Evolutionary conservation across 2,797 vertebrate genomes (phyloP).

Genomic region (Triplophysa bombifrons): DNA sequence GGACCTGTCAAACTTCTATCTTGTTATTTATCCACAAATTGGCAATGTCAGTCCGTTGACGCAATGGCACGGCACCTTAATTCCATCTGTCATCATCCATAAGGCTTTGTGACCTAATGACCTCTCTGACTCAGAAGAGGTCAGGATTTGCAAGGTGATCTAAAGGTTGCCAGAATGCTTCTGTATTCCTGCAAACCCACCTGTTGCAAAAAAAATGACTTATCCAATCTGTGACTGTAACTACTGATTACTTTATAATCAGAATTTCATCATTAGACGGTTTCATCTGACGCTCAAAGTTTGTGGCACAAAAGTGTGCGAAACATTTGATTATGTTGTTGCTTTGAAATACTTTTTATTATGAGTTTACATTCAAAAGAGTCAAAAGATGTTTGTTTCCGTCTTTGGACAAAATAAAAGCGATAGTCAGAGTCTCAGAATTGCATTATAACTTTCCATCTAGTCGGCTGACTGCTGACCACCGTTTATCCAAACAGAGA

Average conservation of each 20-base stretch:
- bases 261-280: no score
- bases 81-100: constrained; percentile 54
- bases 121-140: constrained; percentile 27
- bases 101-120: constrained; percentile 35
- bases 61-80: constrained; percentile 1
- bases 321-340: no score
- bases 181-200: background rate
- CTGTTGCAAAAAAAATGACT: no score
- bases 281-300: no score
- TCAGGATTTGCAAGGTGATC: constrained; percentile 18
- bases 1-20: no score
- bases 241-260: no score
- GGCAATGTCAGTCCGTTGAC: constrained; percentile 7
- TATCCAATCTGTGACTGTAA: no score
- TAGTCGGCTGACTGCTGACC: background rate
- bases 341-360: no score
- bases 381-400: background rate
- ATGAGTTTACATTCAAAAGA: background rate
- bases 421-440: background rate
- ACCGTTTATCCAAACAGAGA: background rate
- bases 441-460: background rate
- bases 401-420: background rate
- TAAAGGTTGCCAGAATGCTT: constrained; percentile 6
- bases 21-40: background rate
- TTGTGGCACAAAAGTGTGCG: no score